Base-by-base conservation (phyloP, 2,113 vertebrate genomes). In the Forbesichthys papilliferus region DNA sequence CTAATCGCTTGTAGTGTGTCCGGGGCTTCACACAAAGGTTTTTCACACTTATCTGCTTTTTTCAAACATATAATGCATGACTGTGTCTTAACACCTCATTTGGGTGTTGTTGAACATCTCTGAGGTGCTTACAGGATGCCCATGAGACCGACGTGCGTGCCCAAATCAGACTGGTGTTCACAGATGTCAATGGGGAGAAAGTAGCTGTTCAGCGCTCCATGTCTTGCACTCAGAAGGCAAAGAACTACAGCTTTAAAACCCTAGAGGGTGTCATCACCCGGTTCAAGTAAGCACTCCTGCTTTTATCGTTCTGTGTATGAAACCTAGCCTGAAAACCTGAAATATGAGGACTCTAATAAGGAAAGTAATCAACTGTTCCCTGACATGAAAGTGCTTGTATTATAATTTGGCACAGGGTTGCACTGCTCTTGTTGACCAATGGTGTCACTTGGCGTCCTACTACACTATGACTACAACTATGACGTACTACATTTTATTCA, bases 101-200 rank as follows among this genome's bases (percentile, higher is more conserved):
- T 51, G 16, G 11, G 0, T 13, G 16, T 34, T 51, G 14, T 27
- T 49, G 34, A 6, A 48, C 5, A n/a, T 60, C 3, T 34, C 36
- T 57, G n/a, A 77, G 0, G 1, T 76, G 0, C 66, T 61, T 57
- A 0, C 86, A 99, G 98, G 91, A 98, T 74, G 98, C 95, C 76
- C 94, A 98, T 60, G 98, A 99, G 84, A 99, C 96, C 0, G 98
- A 98, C 0, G 97, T 99, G 1, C 90, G 95, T 79, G 98, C 98
- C 47, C 96, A 99, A 87, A 99, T 99, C 68, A 93, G 95, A 5
- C 87, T 99, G 11, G 93, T 95, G 75, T 98, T 99, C 66, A 89
- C 90, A 8, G 96, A 98, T 42, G 93, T 98, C 18, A 98, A 93
- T 0, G 95, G 94, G 18, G 95, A 96, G 33, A 70, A 92, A 0